These are phyloP conservation scores for Nemapogon koenigi DNA, from an alignment of 2,888 invertebrate genomes.

Conservation along the genomic window DNA sequence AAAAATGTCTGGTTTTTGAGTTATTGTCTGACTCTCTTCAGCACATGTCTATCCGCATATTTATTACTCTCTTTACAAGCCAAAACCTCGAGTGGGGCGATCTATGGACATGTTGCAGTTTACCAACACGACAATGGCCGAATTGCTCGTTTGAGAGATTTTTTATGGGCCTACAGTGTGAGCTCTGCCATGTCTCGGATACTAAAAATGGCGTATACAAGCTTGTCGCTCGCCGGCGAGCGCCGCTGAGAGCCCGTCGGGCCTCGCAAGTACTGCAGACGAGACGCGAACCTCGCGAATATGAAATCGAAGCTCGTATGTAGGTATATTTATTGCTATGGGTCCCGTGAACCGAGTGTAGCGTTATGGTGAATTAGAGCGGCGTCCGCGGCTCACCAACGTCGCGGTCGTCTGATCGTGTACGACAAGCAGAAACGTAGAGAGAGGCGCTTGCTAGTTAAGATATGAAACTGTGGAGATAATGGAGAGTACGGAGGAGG, in stretches of 20 bases:
- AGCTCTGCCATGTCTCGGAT: slow-evolving; percentile 65
- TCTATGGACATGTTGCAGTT: slow-evolving; percentile 63
- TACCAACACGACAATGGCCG: slow-evolving; percentile 67
- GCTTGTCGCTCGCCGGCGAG: slow-evolving; percentile 69
- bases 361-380: slow-evolving; percentile 66
- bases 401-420: slow-evolving; percentile 59
- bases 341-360: slow-evolving; percentile 55
- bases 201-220: slow-evolving; percentile 70
- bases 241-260: slow-evolving; percentile 56
- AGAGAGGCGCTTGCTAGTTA: slow-evolving; percentile 57
- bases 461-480: slow-evolving; percentile 62
- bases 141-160: slow-evolving; percentile 57
- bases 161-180: slow-evolving; percentile 61
- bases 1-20: slow-evolving; percentile 33
- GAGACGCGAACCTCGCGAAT: slow-evolving; percentile 55
- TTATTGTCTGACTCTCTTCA: slow-evolving; percentile 55
- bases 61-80: slow-evolving; percentile 59
- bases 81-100: slow-evolving; percentile 58
- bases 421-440: slow-evolving; percentile 59
- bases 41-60: slow-evolving; percentile 56
- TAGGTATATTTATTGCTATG: slow-evolving; percentile 57
- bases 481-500: slow-evolving; percentile 65
- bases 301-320: slow-evolving; percentile 64
- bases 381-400: slow-evolving; percentile 62
- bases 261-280: slow-evolving; percentile 43